Percentiles rank a stretch among this genome's conserved stretches.
phyloP scores from a whole-genome alignment of 2,797 vertebrate genomes.

The Acipenser transmontanus region DNA sequence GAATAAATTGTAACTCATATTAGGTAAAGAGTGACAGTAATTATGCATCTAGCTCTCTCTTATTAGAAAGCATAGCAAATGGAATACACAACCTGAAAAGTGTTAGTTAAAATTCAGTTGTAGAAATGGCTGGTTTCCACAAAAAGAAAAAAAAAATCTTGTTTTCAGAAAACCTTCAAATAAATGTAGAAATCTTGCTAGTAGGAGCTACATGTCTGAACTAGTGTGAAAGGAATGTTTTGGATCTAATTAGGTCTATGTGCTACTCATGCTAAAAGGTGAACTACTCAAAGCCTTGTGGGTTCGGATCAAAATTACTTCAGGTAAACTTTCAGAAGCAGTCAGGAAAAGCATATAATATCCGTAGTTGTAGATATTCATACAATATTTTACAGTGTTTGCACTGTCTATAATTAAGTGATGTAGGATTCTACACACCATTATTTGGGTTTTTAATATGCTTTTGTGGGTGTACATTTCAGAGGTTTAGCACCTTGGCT shows the following conservation, averaged over 20 bases:
- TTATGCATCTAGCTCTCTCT: too few species aligned
- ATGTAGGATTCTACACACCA: too few species aligned
- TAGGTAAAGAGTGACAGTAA: too few species aligned
- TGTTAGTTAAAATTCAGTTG: constrained; percentile 39
- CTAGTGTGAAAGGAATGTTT: constrained; percentile 64
- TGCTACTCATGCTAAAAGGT: constrained; percentile 15
- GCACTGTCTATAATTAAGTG: constrained; percentile 2
- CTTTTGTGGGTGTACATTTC: too few species aligned
- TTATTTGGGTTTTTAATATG: too few species aligned
- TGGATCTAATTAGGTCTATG: constrained; percentile 54
- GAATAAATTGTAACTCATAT: too few species aligned
- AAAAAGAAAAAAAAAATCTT: neutral
- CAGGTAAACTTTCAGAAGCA: constrained; percentile 26
- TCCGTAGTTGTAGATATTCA: too few species aligned
- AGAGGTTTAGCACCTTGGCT: too few species aligned
- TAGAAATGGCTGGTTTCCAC: constrained; percentile 21
- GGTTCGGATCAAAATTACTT: constrained; percentile 14
- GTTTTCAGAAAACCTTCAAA: constrained; percentile 37
- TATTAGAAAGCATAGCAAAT: constrained; percentile 41
- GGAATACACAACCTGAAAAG: constrained; percentile 54
- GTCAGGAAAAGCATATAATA: constrained; percentile 35
- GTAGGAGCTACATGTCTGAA: constrained; percentile 63
- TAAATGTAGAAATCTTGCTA: constrained; percentile 64
- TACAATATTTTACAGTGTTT: neutral
- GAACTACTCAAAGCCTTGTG: constrained; percentile 25